Evolutionary conservation across 2,797 vertebrate species (phyloP).

Genomic region (Acanthurus leucopareius): DNA sequence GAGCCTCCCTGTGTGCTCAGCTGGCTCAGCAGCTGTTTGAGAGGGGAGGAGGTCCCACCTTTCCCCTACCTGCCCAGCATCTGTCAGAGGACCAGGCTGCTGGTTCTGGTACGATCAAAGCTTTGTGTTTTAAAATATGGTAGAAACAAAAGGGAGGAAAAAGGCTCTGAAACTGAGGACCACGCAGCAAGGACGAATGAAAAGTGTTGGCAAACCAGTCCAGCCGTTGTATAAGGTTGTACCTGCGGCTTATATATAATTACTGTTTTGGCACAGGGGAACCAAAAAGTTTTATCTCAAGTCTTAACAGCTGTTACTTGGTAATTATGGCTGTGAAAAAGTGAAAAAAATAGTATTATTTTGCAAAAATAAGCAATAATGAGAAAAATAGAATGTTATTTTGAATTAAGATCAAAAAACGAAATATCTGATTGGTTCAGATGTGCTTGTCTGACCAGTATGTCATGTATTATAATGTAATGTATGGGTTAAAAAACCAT

Average conservation of each 20-base stretch:
- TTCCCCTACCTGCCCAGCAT: slow-evolving; percentile 94
- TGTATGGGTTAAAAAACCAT: no score
- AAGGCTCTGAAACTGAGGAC: not conserved
- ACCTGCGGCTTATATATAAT: no score
- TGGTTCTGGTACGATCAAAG: slow-evolving; percentile 89
- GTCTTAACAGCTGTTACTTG: no score
- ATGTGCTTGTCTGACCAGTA: no score
- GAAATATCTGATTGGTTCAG: no score
- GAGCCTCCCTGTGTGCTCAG: slow-evolving; percentile 94
- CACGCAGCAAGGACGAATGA: no score
- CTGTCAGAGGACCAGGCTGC: slow-evolving; percentile 93
- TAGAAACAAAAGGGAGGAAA: not conserved
- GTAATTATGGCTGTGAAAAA: not conserved
- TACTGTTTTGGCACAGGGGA: no score
- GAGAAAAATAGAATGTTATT: not conserved
- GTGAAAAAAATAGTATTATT: not conserved
- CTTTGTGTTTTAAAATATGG: not conserved
- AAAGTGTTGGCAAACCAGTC: not conserved
- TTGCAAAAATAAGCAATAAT: not conserved
- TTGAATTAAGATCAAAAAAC: no score
- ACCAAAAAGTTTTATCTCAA: no score
- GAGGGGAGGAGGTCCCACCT: slow-evolving; percentile 86
- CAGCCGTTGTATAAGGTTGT: not conserved
- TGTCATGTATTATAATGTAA: no score
- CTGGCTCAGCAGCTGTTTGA: slow-evolving; percentile 94